phyloP scores from a whole-genome alignment of 1,140 invertebrate genomes.

The Diuraphis noxia region DNA sequence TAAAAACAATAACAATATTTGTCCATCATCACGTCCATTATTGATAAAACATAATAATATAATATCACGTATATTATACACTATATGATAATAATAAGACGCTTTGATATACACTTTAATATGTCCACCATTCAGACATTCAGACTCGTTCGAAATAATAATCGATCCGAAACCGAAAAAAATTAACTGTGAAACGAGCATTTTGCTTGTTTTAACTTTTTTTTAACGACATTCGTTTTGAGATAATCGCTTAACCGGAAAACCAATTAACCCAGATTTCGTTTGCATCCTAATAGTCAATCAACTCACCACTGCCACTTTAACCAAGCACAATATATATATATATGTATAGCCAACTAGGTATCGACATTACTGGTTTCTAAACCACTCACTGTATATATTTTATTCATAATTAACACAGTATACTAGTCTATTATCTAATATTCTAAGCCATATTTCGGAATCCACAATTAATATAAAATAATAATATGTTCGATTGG shows the following conservation, averaged over 20 bases:
- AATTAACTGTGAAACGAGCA: neutral
- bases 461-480: neutral
- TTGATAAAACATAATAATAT: neutral
- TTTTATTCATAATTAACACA: neutral
- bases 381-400: neutral
- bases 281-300: slow-evolving; percentile 27
- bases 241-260: slow-evolving; percentile 47
- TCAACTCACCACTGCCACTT: neutral
- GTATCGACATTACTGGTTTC: neutral
- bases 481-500: neutral
- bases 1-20: neutral
- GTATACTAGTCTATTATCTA: neutral
- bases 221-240: neutral
- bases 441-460: neutral
- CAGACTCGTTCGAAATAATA: neutral
- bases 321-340: neutral
- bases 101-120: neutral
- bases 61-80: neutral
- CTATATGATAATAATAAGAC: neutral
- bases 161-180: slow-evolving; percentile 17
- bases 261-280: slow-evolving; percentile 43
- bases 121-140: neutral
- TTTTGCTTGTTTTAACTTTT: slow-evolving; percentile 12
- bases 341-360: neutral
- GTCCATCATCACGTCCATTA: neutral